A percentile compares a stretch with the other conserved stretches of the same genome.
Evolutionary conservation across 2,797 vertebrate species (phyloP).

Genomic region (Numenius phaeopus): DNA sequence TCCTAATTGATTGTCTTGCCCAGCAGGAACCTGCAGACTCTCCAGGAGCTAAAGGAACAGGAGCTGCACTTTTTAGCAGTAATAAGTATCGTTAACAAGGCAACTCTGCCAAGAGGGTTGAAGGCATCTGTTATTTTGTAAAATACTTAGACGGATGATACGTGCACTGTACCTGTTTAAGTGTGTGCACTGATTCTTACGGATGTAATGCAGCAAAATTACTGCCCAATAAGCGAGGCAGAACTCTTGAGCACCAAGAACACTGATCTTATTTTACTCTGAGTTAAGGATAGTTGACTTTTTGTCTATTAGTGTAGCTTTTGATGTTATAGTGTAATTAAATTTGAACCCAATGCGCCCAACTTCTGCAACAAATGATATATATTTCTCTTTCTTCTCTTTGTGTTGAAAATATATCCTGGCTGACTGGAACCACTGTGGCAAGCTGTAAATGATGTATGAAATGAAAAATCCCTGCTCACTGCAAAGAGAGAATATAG

Average conservation of each 20-base stretch:
- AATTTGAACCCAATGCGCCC: slow-evolving; percentile 45
- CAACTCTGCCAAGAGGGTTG: slow-evolving; percentile 46
- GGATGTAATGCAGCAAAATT: slow-evolving; percentile 47
- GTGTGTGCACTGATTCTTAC: slow-evolving; percentile 14
- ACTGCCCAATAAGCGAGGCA: slow-evolving; percentile 4
- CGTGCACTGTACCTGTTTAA: slow-evolving; percentile 26
- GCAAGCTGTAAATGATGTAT: slow-evolving; percentile 78
- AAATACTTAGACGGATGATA: slow-evolving; percentile 36
- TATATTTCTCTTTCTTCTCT: slow-evolving; percentile 60
- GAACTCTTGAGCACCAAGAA: slow-evolving; percentile 30
- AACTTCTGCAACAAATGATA: slow-evolving; percentile 64
- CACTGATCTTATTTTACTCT: slow-evolving; percentile 45
- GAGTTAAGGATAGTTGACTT: slow-evolving; percentile 41
- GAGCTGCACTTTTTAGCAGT: slow-evolving; percentile 38
- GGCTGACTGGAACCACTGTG: slow-evolving; percentile 65
- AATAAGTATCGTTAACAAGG: slow-evolving; percentile 58
- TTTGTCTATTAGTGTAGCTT: slow-evolving; percentile 50
- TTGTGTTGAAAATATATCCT: slow-evolving; percentile 61
- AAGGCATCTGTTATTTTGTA: slow-evolving; percentile 51
- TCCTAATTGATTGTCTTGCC: slow-evolving; percentile 24
- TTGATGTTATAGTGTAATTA: slow-evolving; percentile 67
- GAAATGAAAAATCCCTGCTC: slow-evolving; percentile 74
- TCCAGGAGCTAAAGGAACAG: slow-evolving; percentile 36
- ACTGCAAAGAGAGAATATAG: slow-evolving; percentile 56
- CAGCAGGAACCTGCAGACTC: slow-evolving; percentile 55